Percentiles rank a stretch among this genome's conserved stretches.
phyloP scores from a whole-genome alignment of 2,113 vertebrate species.

The Cyanoderma ruficeps region DNA sequence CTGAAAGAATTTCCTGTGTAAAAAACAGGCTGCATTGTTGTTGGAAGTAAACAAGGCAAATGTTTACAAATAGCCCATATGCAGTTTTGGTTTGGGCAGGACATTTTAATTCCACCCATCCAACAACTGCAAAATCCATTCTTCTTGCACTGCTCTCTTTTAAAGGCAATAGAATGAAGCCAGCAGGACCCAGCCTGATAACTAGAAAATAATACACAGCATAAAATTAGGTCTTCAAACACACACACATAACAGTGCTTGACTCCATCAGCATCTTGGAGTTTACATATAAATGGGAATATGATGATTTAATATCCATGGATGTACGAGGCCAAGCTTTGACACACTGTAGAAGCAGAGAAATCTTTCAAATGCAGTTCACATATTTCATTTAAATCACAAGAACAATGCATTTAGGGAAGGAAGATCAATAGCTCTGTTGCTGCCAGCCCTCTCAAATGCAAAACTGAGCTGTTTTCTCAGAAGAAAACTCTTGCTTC shows the following conservation, averaged over 20 bases:
- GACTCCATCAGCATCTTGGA: not conserved
- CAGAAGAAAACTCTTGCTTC: not conserved
- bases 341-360: not conserved
- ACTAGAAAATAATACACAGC: not conserved
- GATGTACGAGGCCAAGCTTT: not conserved
- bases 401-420: not conserved
- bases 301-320: not conserved
- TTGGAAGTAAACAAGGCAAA: constrained; percentile 6
- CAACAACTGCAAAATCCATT: not conserved
- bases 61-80: not conserved
- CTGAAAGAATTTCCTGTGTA: not conserved
- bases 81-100: not conserved
- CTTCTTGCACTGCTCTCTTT: not conserved
- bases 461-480: not conserved
- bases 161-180: not conserved
- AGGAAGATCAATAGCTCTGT: not conserved
- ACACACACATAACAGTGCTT: not conserved
- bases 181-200: not conserved
- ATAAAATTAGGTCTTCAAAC: not conserved
- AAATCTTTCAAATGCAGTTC: not conserved
- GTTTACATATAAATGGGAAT: not conserved
- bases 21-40: not conserved
- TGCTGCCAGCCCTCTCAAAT: not conserved
- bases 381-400: not conserved
- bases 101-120: not conserved